phyloP scores from a whole-genome alignment of 2,888 invertebrate genomes.

The Stenichneumon culpator region DNA sequence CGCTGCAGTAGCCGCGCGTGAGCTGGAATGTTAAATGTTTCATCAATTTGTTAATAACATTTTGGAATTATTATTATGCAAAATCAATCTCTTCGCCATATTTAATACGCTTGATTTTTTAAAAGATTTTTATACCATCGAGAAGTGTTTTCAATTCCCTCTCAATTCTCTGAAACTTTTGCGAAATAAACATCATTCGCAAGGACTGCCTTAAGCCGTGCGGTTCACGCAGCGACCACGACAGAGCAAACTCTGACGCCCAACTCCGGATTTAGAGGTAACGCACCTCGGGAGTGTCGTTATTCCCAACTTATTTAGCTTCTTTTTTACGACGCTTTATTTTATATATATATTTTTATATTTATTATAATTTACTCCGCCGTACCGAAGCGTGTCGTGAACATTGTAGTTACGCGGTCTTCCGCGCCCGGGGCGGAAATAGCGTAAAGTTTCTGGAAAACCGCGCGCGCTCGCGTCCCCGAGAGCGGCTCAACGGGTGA shows the following conservation, averaged over 20 bases:
- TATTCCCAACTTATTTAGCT: slow-evolving; percentile 38
- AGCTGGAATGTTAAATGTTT: no score
- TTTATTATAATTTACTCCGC: background rate
- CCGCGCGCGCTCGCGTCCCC: slow-evolving; percentile 9
- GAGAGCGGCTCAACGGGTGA: slow-evolving; percentile 18
- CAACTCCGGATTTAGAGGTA: background rate
- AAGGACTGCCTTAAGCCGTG: no score
- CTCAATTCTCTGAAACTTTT: no score
- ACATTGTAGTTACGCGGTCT: slow-evolving; percentile 12
- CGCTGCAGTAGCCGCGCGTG: no score
- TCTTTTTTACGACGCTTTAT: slow-evolving; percentile 31
- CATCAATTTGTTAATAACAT: no score
- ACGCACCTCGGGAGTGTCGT: slow-evolving; percentile 50
- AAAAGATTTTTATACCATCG: no score
- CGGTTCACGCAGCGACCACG: background rate
- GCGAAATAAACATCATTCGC: no score
- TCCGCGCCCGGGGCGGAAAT: slow-evolving; percentile 31
- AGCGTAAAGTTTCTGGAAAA: slow-evolving; percentile 45
- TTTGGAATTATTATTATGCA: no score
- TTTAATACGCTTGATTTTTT: no score
- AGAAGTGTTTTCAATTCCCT: no score
- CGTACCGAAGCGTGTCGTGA: background rate
- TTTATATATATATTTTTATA: background rate
- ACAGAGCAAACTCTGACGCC: background rate
- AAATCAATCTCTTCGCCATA: no score